phyloP scores from a whole-genome alignment of 2,797 vertebrate species.

The Melopsittacus undulatus region DNA sequence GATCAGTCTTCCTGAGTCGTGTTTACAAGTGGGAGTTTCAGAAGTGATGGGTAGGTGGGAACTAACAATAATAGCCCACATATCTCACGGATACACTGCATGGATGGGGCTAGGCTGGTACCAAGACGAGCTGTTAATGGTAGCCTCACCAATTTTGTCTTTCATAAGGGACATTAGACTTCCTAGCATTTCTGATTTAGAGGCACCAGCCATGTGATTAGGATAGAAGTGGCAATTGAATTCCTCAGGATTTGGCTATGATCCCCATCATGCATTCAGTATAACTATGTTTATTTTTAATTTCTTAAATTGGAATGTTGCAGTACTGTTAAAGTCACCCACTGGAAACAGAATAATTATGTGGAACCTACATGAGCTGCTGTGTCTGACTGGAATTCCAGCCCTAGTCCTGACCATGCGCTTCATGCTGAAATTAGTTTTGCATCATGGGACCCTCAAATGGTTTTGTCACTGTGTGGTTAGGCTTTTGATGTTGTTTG shows the following conservation, averaged over 20 bases:
- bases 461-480: not conserved
- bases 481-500: not conserved
- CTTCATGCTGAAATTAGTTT: not conserved
- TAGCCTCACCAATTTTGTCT: not conserved
- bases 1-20: not conserved
- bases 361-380: not conserved
- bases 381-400: not conserved
- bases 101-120: not conserved
- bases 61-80: not conserved
- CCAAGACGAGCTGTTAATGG: not conserved
- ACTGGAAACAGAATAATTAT: not conserved
- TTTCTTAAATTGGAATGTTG: not conserved
- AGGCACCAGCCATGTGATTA: not conserved
- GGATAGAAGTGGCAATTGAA: not conserved
- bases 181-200: not conserved
- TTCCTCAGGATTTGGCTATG: not conserved
- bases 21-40: conserved; percentile 35
- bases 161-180: not conserved
- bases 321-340: not conserved
- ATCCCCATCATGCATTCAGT: not conserved
- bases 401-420: not conserved
- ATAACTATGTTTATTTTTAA: not conserved
- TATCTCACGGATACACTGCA: not conserved
- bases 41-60: not conserved
- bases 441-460: not conserved